Conservation (phyloP, 2,113 vertebrate genomes). For the Collichthys lucidus region DNA sequence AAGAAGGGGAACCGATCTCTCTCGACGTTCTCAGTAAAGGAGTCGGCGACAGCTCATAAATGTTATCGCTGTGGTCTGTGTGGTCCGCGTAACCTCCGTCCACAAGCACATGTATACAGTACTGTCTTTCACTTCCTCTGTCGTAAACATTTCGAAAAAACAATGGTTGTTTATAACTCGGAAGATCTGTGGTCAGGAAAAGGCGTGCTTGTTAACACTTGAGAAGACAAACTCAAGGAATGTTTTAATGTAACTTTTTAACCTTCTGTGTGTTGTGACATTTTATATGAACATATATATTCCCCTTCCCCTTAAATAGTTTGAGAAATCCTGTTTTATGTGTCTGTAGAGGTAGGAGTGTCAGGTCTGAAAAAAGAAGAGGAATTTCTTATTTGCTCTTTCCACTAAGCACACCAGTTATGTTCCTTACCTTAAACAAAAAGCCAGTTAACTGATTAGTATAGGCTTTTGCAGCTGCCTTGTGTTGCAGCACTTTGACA, state of each 20-base stretch:
- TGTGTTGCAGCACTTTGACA: conserved; percentile 43
- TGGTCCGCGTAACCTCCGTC: conserved; percentile 14
- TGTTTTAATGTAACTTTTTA: conserved; percentile 11
- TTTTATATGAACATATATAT: neutral
- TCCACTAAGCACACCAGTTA: conserved; percentile 45
- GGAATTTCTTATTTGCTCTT: conserved; percentile 29
- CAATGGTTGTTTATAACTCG: neutral
- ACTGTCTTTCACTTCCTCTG: conserved; percentile 44
- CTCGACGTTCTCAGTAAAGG: neutral
- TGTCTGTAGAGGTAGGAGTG: neutral
- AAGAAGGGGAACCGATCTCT: neutral
- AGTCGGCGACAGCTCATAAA: neutral
- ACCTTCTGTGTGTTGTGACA: neutral
- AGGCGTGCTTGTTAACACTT: neutral
- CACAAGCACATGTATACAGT: conserved; percentile 2
- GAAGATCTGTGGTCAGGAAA: neutral
- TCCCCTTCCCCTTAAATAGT: neutral
- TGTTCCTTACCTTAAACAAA: conserved; percentile 35
- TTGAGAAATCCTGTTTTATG: conserved; percentile 34
- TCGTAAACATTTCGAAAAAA: conserved; percentile 35
- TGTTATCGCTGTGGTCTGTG: conserved; percentile 49
- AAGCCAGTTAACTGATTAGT: conserved; percentile 34
- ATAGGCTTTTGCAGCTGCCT: conserved; percentile 28
- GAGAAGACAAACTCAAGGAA: neutral
- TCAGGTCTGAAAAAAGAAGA: conserved; percentile 40